Evolutionary conservation across 2,888 invertebrate species (phyloP), one percentile per base, ranked within the genome.

Genomic region (Stenurella melanura): DNA sequence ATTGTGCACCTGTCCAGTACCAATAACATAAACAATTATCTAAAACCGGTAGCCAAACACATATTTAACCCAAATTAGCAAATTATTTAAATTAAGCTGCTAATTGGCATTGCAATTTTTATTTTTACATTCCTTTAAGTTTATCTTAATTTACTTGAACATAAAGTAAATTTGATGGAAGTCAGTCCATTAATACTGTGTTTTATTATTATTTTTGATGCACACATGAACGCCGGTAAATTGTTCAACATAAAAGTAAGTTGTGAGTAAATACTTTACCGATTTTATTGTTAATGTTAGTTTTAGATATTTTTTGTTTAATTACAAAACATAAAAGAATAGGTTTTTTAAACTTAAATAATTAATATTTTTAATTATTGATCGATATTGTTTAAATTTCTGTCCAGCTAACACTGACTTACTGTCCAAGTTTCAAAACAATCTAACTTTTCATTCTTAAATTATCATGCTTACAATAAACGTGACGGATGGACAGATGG

Each of bases 71-170:
- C 66, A 81, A 83, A 83, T 83, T 82, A 80, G 80, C 80, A 79
- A 83, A 82, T 83, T 83, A 84, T 83, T 84, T 75, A 83, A 84
- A 84, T 83, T 61, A 82, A 68, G 60, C 74, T 70, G 76, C 82
- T 82, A 84, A 84, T 84, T 84, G 82, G 80, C 70, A 38, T n/a
- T 50, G n/a, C 72, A 68, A 42, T 63, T 67, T 67, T 56, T 73
- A 69, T 75, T 79, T 78, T 77, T 73, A 67, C 73, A 66, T 42
- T 60, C 75, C 73, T 71, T 68, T 71, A 75, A 75, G 42, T 73
- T 81, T 81, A 81, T 80, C 80, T 75, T 81, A 81, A 79, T 80
- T 78, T 81, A 80, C 80, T 77, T 75, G 77, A 76, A 78, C 76
- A 75, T 80, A 74, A 78, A 77, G 69, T 74, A 74, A 71, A 78